phyloP scores from a whole-genome alignment of 2,113 vertebrate genomes.

The Colossoma macropomum region DNA sequence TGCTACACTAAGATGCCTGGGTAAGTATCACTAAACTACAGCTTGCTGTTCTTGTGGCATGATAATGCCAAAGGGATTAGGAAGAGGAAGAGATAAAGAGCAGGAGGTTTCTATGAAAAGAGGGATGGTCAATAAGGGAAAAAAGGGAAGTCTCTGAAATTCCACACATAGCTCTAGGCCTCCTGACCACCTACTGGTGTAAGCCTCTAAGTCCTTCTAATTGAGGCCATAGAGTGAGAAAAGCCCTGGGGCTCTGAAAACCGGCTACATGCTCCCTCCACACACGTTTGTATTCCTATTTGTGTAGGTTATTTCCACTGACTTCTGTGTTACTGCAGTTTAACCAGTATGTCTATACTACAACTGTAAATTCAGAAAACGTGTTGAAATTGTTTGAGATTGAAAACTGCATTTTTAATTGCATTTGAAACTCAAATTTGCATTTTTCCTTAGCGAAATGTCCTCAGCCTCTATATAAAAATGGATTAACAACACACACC shows the following conservation, averaged over 20 bases:
- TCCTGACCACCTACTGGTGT: constrained; percentile 2
- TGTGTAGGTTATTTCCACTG: too few relatives aligned
- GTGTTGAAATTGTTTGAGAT: too few relatives aligned
- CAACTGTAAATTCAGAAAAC: too few relatives aligned
- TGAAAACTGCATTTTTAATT: too few relatives aligned
- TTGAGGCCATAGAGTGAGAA: not conserved
- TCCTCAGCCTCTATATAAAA: too few relatives aligned
- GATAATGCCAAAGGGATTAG: constrained; percentile 1
- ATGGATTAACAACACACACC: too few relatives aligned
- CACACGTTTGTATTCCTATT: not conserved
- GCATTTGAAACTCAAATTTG: too few relatives aligned
- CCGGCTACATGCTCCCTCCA: not conserved
- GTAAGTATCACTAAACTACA: not conserved
- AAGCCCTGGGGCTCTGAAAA: not conserved
- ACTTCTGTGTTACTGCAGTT: too few relatives aligned
- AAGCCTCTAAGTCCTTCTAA: not conserved
- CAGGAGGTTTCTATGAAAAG: not conserved
- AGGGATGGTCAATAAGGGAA: not conserved
- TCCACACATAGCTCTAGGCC: constrained; percentile 8
- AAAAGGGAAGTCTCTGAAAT: constrained; percentile 8
- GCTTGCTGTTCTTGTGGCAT: not conserved
- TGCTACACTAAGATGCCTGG: too few relatives aligned
- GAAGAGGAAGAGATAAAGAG: too few relatives aligned
- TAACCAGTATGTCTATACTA: too few relatives aligned
- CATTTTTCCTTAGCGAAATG: too few relatives aligned